These are phyloP conservation scores for Propsilocerus akamusi DNA, from an alignment of 1,140 invertebrate genomes.

Conservation along the genomic window DNA sequence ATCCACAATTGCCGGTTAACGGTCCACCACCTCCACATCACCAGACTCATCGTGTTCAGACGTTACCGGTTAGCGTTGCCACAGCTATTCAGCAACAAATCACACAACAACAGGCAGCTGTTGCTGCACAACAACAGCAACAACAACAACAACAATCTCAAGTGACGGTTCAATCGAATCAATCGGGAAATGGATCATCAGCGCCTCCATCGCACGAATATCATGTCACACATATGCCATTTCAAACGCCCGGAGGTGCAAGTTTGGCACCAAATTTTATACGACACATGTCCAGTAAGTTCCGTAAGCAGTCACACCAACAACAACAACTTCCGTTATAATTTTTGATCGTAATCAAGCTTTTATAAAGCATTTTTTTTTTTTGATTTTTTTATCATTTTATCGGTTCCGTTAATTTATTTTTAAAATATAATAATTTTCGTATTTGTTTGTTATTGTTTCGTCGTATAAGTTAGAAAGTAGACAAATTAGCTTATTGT, in stretches of 20 bases:
- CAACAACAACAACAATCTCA: neutral
- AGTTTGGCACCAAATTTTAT: neutral
- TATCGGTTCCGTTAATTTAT: neutral
- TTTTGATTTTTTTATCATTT: neutral
- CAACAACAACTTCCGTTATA: no score
- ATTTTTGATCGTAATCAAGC: no score
- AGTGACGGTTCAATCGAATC: neutral
- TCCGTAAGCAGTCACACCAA: no score
- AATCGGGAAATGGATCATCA: neutral
- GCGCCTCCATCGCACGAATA: neutral
- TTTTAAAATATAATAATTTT: neutral
- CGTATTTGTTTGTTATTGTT: neutral
- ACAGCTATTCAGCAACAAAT: neutral
- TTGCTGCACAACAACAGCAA: neutral
- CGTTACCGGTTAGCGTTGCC: neutral
- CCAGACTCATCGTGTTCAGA: neutral
- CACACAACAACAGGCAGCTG: no score
- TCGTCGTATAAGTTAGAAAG: neutral
- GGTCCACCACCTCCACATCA: constrained; percentile 1
- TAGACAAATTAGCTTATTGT: neutral
- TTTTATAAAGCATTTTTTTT: neutral
- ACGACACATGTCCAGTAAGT: neutral
- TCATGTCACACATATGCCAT: neutral
- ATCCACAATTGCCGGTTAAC: neutral
- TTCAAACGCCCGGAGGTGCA: neutral